Evolutionary conservation across 1,140 invertebrate species (phyloP).

Genomic region (Polyergus mexicanus): DNA sequence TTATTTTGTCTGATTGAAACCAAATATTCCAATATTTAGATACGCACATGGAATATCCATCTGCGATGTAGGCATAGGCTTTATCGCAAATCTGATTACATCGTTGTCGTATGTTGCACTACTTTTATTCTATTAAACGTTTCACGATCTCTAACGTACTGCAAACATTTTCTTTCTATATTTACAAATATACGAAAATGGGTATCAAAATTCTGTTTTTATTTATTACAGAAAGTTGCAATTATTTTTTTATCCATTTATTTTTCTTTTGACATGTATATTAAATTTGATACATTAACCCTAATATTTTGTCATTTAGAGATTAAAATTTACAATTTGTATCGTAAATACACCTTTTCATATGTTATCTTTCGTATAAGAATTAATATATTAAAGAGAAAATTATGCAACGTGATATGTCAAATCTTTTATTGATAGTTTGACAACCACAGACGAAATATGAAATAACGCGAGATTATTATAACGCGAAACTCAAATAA

Average conservation of each 20-base stretch:
- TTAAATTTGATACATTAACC: neutral
- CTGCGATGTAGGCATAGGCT: neutral
- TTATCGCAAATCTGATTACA: conserved; percentile 44
- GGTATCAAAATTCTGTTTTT: neutral
- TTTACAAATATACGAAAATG: neutral
- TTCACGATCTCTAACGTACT: neutral
- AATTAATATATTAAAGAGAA: neutral
- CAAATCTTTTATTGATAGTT: neutral
- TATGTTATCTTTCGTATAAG: neutral
- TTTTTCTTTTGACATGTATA: neutral
- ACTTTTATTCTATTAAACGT: conserved; percentile 37
- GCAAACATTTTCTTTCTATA: neutral
- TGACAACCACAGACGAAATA: neutral
- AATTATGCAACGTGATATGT: neutral
- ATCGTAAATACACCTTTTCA: neutral
- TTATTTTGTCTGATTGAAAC: conserved; percentile 43
- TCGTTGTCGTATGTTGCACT: conserved; percentile 16
- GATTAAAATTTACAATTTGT: neutral
- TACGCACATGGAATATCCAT: neutral
- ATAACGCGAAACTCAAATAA: conserved; percentile 2
- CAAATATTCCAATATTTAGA: conserved; percentile 38
- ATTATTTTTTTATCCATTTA: neutral
- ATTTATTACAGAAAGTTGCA: neutral
- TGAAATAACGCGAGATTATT: neutral
- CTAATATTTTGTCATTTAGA: neutral